A percentile compares a stretch with the other conserved stretches of the same genome.
phyloP scores from a whole-genome alignment of 2,888 invertebrate species.

The Polyommatus iphigenia region DNA sequence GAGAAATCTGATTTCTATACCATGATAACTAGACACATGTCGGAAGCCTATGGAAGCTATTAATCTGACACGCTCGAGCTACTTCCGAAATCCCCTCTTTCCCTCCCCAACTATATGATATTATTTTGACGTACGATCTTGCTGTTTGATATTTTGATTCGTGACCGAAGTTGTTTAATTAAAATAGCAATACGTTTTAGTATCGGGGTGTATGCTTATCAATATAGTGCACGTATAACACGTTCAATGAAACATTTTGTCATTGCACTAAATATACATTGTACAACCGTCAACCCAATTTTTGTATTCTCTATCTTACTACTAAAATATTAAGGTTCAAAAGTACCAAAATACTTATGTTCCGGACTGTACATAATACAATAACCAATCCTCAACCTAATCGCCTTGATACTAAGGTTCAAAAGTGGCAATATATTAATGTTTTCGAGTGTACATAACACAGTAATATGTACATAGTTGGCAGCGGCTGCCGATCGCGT shows the following conservation, averaged over 20 bases:
- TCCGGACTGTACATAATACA: background rate
- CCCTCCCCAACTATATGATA: too few relatives aligned
- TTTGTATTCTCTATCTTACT: background rate
- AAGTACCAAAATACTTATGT: background rate
- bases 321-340: background rate
- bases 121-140: too few relatives aligned
- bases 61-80: too few relatives aligned
- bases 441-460: background rate
- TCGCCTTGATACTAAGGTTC: background rate
- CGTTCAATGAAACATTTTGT: constrained; percentile 9
- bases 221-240: background rate
- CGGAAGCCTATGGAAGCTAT: too few relatives aligned
- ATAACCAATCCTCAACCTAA: background rate
- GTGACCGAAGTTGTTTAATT: too few relatives aligned
- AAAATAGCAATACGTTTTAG: too few relatives aligned
- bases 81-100: too few relatives aligned
- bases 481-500: constrained; percentile 18
- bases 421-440: background rate
- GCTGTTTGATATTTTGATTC: too few relatives aligned
- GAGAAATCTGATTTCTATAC: too few relatives aligned
- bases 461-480: background rate
- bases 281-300: background rate
- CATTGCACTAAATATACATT: background rate
- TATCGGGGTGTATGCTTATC: background rate
- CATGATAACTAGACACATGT: too few relatives aligned